Base-by-base conservation (phyloP, 1,140 invertebrate species). In the Sarcophaga bullata region DNA sequence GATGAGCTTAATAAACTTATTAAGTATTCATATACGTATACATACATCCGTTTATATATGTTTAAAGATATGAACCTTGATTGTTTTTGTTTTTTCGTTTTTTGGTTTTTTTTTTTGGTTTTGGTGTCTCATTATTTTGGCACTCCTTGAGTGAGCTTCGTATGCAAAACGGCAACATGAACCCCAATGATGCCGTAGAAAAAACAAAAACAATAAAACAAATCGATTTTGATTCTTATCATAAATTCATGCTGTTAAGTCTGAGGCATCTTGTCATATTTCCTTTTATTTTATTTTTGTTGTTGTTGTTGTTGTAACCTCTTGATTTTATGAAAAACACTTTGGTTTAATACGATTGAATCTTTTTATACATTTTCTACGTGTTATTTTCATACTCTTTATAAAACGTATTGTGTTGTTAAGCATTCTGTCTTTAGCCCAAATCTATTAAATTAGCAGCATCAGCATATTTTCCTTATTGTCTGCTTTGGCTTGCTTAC, bases 251-350 rank as follows among this genome's bases (percentile, higher is more conserved):
- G 62, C 62, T 68, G 62, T 68, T 68, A 68, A 68, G 17, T 25
- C 62, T 68, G 25, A 37, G 62, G 62, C 62, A 68, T 68, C 62
- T 68, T 68, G 62, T 68, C 62, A 68, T 68, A 68, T 68, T 68
- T 68, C 25, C 25, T 37, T 37, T 37, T 37, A 37, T 37, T 37
- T 37, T 2, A 2, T 37, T 37, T 37, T 37, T 37, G 1, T 37
- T 37, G 1, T 37, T 37, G 4, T 37, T 37, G 25, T 37, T 37
- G 25, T 37, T 37, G 25, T 4, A 37, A 37, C 25, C 25, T 37
- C 25, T 58, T 68, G n/a, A 68, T 17, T 68, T 68, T 68, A 68
- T 68, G 62, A 8, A 68, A 68, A 68, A 68, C 62, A 68, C 62
- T 68, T 68, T 25, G 19, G 62, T 68, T n/a, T 68, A 68, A 19